Evolutionary conservation across 2,888 invertebrate genomes (phyloP).

Genomic region (Cheilosia scutellata): DNA sequence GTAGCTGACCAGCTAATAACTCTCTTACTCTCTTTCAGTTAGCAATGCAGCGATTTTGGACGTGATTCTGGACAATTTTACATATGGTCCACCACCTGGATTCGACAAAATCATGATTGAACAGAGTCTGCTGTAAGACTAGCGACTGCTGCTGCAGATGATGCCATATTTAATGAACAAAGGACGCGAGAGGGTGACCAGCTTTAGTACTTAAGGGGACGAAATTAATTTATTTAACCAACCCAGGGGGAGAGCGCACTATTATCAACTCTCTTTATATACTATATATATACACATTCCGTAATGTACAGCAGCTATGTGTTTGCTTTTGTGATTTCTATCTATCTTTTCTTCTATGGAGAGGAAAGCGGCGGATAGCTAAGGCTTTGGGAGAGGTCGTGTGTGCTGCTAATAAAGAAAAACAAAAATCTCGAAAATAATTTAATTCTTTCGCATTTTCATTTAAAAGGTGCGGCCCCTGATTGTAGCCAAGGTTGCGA

Average conservation of each 20-base stretch:
- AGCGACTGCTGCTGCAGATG: not conserved
- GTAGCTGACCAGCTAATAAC: not conserved
- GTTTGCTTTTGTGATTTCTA: slow-evolving; percentile 52
- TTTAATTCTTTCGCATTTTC: not conserved
- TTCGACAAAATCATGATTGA: slow-evolving; percentile 98
- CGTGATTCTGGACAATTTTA: slow-evolving; percentile 95
- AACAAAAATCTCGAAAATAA: slow-evolving; percentile 26
- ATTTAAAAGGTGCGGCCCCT: not conserved
- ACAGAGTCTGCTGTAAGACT: slow-evolving; percentile 94
- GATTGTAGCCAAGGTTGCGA: no score
- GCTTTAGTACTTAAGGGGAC: slow-evolving; percentile 69
- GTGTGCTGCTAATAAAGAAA: slow-evolving; percentile 58
- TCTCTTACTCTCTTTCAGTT: slow-evolving; percentile 87
- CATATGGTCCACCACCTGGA: slow-evolving; percentile 92
- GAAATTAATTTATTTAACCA: slow-evolving; percentile 67
- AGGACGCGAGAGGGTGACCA: slow-evolving; percentile 30
- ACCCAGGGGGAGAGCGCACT: slow-evolving; percentile 43
- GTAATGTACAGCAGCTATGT: slow-evolving; percentile 55
- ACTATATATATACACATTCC: slow-evolving; percentile 64
- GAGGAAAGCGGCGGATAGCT: slow-evolving; percentile 12
- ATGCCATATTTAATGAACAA: slow-evolving; percentile 44
- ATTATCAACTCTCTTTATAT: slow-evolving; percentile 54
- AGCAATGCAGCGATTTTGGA: slow-evolving; percentile 99
- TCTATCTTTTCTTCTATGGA: slow-evolving; percentile 36
- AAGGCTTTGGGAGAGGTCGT: slow-evolving; percentile 16